Evolutionary conservation across 2,888 invertebrate genomes (phyloP), one percentile per base, ranked within the genome.

Genomic region (Lacanobia wlatinum): DNA sequence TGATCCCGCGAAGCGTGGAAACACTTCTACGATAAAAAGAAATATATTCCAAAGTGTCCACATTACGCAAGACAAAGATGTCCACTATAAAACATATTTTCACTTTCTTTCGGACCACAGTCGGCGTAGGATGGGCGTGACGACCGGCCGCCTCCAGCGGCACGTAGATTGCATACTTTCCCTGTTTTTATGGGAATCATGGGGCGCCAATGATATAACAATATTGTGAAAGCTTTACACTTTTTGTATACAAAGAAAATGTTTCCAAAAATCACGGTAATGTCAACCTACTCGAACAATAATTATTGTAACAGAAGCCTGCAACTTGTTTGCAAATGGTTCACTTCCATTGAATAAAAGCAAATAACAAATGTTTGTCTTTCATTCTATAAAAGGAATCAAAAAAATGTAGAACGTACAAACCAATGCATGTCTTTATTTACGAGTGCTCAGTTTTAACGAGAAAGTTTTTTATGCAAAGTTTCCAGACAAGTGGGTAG

Each of bases 121-220:
- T 83, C 78, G 82, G 89, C 90, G 91, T 91, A 90, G 93, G 92
- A 92, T 94, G 94, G 95, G 95, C 95, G 95, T 93, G 91, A 91
- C 94, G 88, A 84, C 89, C 90, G 90, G 88, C 90, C 91, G 93
- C 93, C 91, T 90, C 89, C 87, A 91, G 90, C 91, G 89, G 84
- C 82, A 84, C 87, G 89, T 88, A 92, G 90, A 94, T 94, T 92
- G 93, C 89, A 93, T 90, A 95, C 95, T 96, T 96, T 95, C 95
- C 95, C 95, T 93, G 95, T 94, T 95, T 94, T 95, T 94, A 94
- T 95, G 94, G 93, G 93, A 95, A 94, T 91, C 89, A 90, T 89
- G 91, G 92, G 91, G 90, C 91, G 87, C 85, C 87, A 90, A 89
- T 93, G 88, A 91, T 87, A 91, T 90, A 92, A 93, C 89, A 90